Percentiles rank a stretch among this genome's conserved stretches.
Evolutionary conservation across 2,113 vertebrate genomes (phyloP).

Genomic region (Ranitomeya variabilis): DNA sequence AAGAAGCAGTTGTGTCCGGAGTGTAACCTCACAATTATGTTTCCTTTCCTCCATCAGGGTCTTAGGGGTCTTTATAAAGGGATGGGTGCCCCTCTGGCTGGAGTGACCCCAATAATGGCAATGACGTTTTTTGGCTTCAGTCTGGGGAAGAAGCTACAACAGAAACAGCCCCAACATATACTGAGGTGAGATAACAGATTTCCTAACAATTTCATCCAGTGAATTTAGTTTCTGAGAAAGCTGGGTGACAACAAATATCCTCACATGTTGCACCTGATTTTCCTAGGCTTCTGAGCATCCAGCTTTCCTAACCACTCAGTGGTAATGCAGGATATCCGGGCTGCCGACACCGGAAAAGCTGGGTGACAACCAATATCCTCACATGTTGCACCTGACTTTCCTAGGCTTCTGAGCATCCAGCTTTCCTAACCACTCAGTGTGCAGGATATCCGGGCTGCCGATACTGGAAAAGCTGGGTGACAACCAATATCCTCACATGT

Average conservation of each 20-base stretch:
- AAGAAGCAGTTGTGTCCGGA: no score
- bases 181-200: conserved; percentile 47
- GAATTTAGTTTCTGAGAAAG: not conserved
- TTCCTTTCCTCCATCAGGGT: conserved; percentile 62
- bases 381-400: not conserved
- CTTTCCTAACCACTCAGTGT: no score
- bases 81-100: conserved; percentile 74
- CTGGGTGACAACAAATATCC: not conserved
- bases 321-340: no score
- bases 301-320: no score
- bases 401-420: not conserved
- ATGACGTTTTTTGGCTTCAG: conserved; percentile 78
- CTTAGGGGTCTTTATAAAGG: conserved; percentile 75
- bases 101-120: conserved; percentile 77
- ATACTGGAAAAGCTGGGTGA: not conserved
- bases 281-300: not conserved
- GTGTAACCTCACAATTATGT: not conserved
- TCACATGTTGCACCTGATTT: not conserved
- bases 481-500: not conserved
- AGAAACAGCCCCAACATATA: conserved; percentile 62
- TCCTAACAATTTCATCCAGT: not conserved
- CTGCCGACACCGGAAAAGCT: no score
- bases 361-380: not conserved
- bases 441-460: no score
- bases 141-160: conserved; percentile 75